phyloP scores from a whole-genome alignment of 23 tunicate species.

The Styela clava region DNA sequence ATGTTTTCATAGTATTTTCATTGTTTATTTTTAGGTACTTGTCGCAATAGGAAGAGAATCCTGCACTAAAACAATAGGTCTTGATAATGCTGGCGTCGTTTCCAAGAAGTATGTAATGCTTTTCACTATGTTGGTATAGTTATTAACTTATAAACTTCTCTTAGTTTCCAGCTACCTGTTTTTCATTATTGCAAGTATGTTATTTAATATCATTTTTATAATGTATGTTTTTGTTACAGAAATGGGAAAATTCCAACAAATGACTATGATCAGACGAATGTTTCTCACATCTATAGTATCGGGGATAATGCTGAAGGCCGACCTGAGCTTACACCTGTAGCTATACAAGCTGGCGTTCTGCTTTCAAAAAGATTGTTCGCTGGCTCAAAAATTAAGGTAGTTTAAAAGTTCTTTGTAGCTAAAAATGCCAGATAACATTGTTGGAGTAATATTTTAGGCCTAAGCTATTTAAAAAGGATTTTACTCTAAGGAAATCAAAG shows the following conservation, averaged over 20 bases:
- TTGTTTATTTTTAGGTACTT: slow-evolving; percentile 47
- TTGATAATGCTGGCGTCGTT: slow-evolving; percentile 58
- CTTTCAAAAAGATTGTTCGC: slow-evolving; percentile 61
- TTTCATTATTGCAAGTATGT: no score
- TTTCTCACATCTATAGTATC: slow-evolving; percentile 77
- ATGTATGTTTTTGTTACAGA: slow-evolving; percentile 13
- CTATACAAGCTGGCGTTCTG: slow-evolving; percentile 89
- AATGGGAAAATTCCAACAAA: slow-evolving; percentile 83
- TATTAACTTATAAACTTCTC: not conserved
- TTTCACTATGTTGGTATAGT: not conserved
- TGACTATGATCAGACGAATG: slow-evolving; percentile 73
- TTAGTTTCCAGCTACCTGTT: not conserved
- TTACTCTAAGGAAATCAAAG: no score
- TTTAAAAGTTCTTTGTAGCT: no score
- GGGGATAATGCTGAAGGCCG: slow-evolving; percentile 81
- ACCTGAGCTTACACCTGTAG: slow-evolving; percentile 95
- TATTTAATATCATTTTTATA: not conserved
- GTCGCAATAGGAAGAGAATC: slow-evolving; percentile 91
- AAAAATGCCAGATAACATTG: not conserved
- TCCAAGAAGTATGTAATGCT: slow-evolving; percentile 35
- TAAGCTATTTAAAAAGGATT: no score
- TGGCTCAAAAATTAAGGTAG: slow-evolving; percentile 47
- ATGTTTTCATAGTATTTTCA: no score
- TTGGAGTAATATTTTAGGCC: no score
- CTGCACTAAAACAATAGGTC: slow-evolving; percentile 72